Evolutionary conservation across 2,797 vertebrate species (phyloP), one percentile per base, ranked within the genome.

Genomic region (Bryconaethiops microstoma): DNA sequence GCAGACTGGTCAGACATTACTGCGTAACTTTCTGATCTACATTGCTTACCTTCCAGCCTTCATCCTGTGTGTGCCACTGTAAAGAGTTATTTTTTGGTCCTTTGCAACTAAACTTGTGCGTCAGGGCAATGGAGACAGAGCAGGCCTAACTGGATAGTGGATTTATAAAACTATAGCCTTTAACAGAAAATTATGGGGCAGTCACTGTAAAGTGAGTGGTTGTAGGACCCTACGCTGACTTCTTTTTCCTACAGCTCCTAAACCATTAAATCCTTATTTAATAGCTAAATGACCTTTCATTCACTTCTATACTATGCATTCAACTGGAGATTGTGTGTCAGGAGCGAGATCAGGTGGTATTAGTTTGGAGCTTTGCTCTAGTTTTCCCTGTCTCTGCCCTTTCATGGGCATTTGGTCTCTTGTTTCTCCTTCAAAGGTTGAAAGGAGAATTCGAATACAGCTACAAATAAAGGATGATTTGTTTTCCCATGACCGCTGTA

Each of bases 401-500:
- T 78, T 60, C 19, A 17, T 10, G 14, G 67, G n/a, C n/a, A n/a
- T n/a, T n/a, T n/a, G n/a, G n/a, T n/a, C n/a, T n/a, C n/a, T n/a
- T n/a, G n/a, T n/a, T n/a, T n/a, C n/a, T n/a, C n/a, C n/a, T n/a
- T n/a, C n/a, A n/a, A n/a, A n/a, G n/a, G 42, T 25, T 23, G 42
- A 70, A 13, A 14, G 21, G 23, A 16, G 42, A 71, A 52, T 29
- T 52, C 48, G 8, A 71, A 52, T 29, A 23, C 35, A 17, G 45
- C 21, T 52, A 16, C 23, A 71, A 71, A 71, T 52, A 71, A 23
- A 52, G 14, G 68, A 25, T 71, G 48, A 45, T 71, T 52, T 48
- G 45, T 52, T 71, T 64, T 64, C 62, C 62, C 62, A 35, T 17
- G 62, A 39, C 62, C 25, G 19, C 14, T 39, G 29, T 14, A 25